A percentile compares a stretch with the other conserved stretches of the same genome.
Evolutionary conservation across 2,113 vertebrate species (phyloP).

Genomic region (Mastomys natalensis): DNA sequence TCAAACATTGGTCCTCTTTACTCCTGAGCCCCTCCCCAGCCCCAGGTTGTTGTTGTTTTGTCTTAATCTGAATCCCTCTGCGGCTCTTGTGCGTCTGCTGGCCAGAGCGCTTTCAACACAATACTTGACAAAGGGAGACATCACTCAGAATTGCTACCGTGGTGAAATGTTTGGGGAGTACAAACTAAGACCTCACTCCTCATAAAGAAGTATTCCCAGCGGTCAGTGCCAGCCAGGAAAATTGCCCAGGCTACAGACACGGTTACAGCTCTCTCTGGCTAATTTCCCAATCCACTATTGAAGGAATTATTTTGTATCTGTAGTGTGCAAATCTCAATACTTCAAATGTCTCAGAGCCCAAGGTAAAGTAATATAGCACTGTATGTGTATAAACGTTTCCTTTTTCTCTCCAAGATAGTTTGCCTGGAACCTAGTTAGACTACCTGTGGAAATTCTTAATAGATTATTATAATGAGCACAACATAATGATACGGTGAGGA

Average conservation of each 20-base stretch:
- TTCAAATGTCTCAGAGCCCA: conserved; percentile 38
- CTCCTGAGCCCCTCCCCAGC: not conserved
- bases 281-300: conserved; percentile 81
- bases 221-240: conserved; percentile 80
- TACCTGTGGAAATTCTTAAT: conserved; percentile 24
- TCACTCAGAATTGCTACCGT: conserved; percentile 53
- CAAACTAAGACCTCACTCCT: conserved; percentile 80
- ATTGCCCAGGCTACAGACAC: conserved; percentile 82
- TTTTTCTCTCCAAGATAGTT: not conserved
- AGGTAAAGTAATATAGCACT: conserved; percentile 41
- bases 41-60: not conserved
- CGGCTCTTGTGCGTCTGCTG: not conserved
- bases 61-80: not conserved
- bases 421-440: not conserved
- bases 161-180: conserved; percentile 76
- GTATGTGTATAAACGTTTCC: not conserved
- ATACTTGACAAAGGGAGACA: conserved; percentile 19
- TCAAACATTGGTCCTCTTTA: not conserved
- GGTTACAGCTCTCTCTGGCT: conserved; percentile 83
- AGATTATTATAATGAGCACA: not conserved
- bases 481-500: not conserved
- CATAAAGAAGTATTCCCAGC: conserved; percentile 65
- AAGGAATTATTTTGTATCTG: conserved; percentile 83
- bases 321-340: conserved; percentile 47
- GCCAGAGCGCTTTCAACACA: not conserved